Base-by-base conservation (phyloP, 2,113 vertebrate species). In the Glaucomys volans region DNA sequence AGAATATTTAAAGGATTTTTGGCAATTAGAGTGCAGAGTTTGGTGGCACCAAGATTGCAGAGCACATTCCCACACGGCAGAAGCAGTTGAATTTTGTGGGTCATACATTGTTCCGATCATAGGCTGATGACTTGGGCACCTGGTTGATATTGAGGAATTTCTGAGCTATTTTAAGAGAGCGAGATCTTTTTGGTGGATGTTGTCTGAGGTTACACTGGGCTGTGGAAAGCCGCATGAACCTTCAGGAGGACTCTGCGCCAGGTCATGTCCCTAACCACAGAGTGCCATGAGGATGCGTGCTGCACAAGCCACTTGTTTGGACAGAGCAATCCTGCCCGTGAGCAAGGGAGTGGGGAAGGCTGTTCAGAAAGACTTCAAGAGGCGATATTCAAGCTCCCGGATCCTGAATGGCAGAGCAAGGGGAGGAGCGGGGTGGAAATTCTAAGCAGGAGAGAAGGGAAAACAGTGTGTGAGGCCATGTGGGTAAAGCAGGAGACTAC, bases 1-100 rank as follows among this genome's bases (percentile, higher is more conserved):
- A 74, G 54, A 94, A 76, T 77, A 77, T 67, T 92, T 66, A 71
- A 80, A 50, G 67, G 71, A n/a, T 50, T 85, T 59, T 59, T 94
- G 54, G 40, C 72, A 28, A 74, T 54, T 24, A 32, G 2, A 75
- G 30, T 14, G 81, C 22, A 83, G 10, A 77, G 14, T 54, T 92
- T 81, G 67, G 37, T 59, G 42, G 64, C 67, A 52, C 54, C 47
- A 90, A 62, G 30, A 50, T 4, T 37, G 24, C 50, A 71, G 37
- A 86, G 30, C 17, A 91, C 24, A 47, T 52, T 59, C 30, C 84
- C 20, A 44, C 0, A 16, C 28, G 62, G 62, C 5, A 62, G 54
- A 59, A 74, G 54, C 20, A 32, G 32, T 72, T 94, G 32, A 24
- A 24, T 92, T 44, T 87, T 44, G 76, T 24, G 35, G 22, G 18